Evolutionary conservation across 2,113 vertebrate genomes (phyloP), one percentile per base, ranked within the genome.

Genomic region (Alouatta palliata): DNA sequence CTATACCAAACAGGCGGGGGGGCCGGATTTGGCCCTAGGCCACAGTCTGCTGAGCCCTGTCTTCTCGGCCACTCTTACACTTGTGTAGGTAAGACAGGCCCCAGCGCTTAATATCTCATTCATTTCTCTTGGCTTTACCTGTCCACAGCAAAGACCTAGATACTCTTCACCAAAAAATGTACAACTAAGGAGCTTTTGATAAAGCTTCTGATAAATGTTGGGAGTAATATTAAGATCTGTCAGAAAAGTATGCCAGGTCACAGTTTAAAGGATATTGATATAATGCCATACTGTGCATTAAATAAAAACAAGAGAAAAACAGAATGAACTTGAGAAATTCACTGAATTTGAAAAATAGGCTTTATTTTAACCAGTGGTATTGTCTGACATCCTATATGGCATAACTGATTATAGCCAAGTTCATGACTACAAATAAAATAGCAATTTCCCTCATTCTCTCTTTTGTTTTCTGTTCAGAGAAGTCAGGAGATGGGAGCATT

Each of bases 341-440:
- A 81, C 79, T 97, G 98, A 76, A 95, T 98, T 98, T 99, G 98
- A 99, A 99, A 99, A 99, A 99, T 99, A 99, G 97, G 98, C 98
- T 99, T 99, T 99, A 99, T 99, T 99, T 98, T 96, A 97, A 98
- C 98, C 98, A 99, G 98, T 99, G 98, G 98, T 98, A 98, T 98
- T 79, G 96, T 94, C 94, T 97, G 97, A 99, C 97, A 98, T 98
- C 97, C 97, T 98, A 95, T 98, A 98, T 87, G 98, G 98, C 97
- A 98, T 94, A 97, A 98, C 97, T 97, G 98, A 98, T 98, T 98
- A 98, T 97, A 98, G 98, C 98, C 98, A 98, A 98, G 95, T 97
- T 97, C 97, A 98, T 87, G 97, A 98, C 97, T 96, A 98, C 97
- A 98, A 97, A 98, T 94, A 90, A 97, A 97, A 97, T 4, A 95